Percentiles rank a stretch among this genome's conserved stretches.
Conservation (phyloP, 2,888 invertebrate genomes). For the Keiferia lycopersicella region DNA sequence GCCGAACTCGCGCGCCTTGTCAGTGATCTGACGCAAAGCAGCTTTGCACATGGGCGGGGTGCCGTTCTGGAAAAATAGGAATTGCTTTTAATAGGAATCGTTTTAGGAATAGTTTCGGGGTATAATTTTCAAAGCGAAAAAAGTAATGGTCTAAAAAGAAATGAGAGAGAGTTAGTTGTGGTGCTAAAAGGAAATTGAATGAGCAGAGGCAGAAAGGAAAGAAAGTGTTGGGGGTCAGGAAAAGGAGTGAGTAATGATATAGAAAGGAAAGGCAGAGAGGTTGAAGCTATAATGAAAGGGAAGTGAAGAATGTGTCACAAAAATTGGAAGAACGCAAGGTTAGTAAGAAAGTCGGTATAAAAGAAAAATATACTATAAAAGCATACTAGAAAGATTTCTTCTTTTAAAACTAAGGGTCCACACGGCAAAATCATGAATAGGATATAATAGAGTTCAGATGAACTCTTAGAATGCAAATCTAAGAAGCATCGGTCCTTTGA, state of each 20-base stretch:
- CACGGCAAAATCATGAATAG: too few relatives aligned
- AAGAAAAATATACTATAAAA: too few relatives aligned
- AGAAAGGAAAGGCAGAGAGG: not conserved
- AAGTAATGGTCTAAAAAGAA: too few relatives aligned
- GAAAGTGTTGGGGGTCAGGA: not conserved
- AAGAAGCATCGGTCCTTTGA: too few relatives aligned
- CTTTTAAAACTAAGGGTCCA: too few relatives aligned
- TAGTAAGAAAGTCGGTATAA: not conserved
- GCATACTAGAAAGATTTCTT: too few relatives aligned
- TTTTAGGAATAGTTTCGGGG: too few relatives aligned
- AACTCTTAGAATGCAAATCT: too few relatives aligned
- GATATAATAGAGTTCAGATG: too few relatives aligned
- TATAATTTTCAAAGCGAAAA: too few relatives aligned
- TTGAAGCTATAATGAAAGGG: not conserved
- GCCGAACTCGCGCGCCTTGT: constrained; percentile 98
- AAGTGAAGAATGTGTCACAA: not conserved
- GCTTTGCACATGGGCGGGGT: constrained; percentile 99
- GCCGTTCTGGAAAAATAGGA: constrained; percentile 85
- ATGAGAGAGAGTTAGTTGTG: too few relatives aligned
- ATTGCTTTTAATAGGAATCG: not conserved
- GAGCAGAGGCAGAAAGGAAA: not conserved
- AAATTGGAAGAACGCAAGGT: not conserved
- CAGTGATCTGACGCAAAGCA: constrained; percentile 97
- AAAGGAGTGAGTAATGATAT: not conserved
- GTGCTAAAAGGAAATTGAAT: not conserved